Evolutionary conservation across 2,888 invertebrate species (phyloP).

Genomic region (Beris morrisii): DNA sequence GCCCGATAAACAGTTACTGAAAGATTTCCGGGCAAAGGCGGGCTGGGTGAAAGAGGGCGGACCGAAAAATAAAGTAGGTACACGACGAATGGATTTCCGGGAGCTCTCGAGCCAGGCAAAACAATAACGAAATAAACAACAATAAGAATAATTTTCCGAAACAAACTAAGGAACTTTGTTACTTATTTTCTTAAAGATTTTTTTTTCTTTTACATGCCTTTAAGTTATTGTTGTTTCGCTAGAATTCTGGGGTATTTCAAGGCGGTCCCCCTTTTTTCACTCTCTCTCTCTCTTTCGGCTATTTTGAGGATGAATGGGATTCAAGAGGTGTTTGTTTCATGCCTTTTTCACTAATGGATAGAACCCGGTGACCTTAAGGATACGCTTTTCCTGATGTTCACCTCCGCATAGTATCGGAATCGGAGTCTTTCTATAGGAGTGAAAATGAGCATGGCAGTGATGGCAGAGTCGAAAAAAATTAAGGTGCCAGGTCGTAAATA

Average conservation of each 20-base stretch:
- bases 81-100: slow-evolving; percentile 34
- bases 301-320: slow-evolving; percentile 28
- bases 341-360: slow-evolving; percentile 26
- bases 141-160: slow-evolving; percentile 25
- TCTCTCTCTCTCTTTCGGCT: not conserved
- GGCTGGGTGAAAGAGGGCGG: slow-evolving; percentile 25
- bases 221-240: not conserved
- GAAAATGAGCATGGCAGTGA: not conserved
- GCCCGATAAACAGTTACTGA: slow-evolving; percentile 43
- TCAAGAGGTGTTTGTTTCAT: slow-evolving; percentile 26
- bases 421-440: not conserved
- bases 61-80: slow-evolving; percentile 23
- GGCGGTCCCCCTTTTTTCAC: not conserved
- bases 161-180: slow-evolving; percentile 25
- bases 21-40: slow-evolving; percentile 34
- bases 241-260: slow-evolving; percentile 2
- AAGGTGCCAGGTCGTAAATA: slow-evolving; percentile 43
- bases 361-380: slow-evolving; percentile 29
- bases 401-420: not conserved
- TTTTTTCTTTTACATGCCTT: slow-evolving; percentile 14
- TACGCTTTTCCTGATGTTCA: slow-evolving; percentile 7
- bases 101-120: not conserved
- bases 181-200: slow-evolving; percentile 1
- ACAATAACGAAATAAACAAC: slow-evolving; percentile 25
- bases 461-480: slow-evolving; percentile 28